Evolutionary conservation across 2,113 vertebrate species (phyloP).

Genomic region (Onychostruthus taczanowskii): DNA sequence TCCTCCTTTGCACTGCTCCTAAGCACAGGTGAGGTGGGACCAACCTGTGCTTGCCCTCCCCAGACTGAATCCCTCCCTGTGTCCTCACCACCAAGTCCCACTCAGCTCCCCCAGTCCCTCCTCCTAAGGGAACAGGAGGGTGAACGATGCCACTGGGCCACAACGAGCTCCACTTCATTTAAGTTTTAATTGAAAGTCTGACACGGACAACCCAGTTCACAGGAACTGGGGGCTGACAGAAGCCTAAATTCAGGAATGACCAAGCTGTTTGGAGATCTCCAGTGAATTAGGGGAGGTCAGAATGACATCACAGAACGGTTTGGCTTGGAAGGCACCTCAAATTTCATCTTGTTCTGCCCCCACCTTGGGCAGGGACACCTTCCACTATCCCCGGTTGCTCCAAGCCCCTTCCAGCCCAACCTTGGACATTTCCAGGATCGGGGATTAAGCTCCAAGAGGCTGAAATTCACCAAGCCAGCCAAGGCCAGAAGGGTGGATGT

Average conservation of each 20-base stretch:
- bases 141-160: not conserved
- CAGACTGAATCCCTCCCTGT: not conserved
- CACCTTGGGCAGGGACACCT: not conserved
- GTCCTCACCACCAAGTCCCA: not conserved
- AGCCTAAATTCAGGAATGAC: not conserved
- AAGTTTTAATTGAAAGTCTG: not conserved
- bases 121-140: not conserved
- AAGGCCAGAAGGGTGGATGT: not conserved
- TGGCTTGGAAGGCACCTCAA: not conserved
- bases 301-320: not conserved
- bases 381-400: not conserved
- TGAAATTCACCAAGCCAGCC: not conserved
- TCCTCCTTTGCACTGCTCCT: not conserved
- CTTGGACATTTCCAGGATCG: not conserved
- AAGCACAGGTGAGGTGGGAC: not conserved
- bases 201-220: fast-evolving
- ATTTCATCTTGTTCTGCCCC: not conserved
- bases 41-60: not conserved
- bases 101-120: not conserved
- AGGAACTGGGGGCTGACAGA: not conserved
- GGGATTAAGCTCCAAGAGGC: not conserved
- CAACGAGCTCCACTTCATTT: not conserved
- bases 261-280: not conserved
- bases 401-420: not conserved
- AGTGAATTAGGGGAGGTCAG: not conserved